phyloP scores from a whole-genome alignment of 2,113 vertebrate species.

The Zeus faber region DNA sequence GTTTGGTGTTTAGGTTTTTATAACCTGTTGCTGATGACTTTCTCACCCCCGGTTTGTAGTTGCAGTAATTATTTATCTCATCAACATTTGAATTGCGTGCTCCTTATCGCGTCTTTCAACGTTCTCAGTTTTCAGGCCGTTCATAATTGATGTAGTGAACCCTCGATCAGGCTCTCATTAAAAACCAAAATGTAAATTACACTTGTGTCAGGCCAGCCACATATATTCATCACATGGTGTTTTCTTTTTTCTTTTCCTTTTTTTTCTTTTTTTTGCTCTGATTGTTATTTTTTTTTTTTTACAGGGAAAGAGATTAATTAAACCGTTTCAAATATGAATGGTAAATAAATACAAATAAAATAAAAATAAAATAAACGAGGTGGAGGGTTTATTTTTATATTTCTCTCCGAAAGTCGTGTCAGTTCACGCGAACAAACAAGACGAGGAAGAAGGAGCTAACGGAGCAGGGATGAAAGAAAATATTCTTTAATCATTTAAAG shows the following conservation, averaged over 20 bases:
- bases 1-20: constrained; percentile 55
- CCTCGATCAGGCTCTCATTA: constrained; percentile 25
- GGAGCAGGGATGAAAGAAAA: constrained; percentile 22
- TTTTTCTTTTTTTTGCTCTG: no score
- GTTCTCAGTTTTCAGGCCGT: constrained; percentile 63
- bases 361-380: no score
- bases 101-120: constrained; percentile 30
- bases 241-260: not conserved
- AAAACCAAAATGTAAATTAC: not conserved
- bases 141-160: constrained; percentile 62
- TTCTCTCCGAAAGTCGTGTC: no score
- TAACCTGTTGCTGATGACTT: constrained; percentile 61
- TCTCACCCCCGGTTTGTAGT: constrained; percentile 38
- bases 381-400: no score
- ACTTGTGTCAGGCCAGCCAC: not conserved
- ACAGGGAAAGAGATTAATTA: no score
- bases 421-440: no score
- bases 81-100: constrained; percentile 62
- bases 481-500: constrained; percentile 56
- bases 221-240: not conserved
- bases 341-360: no score
- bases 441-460: constrained; percentile 15
- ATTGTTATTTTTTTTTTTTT: no score
- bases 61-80: constrained; percentile 62
- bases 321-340: no score